These are phyloP conservation scores for Pelmatolapia mariae DNA, from an alignment of 2,113 vertebrate species.

Conservation along the genomic window DNA sequence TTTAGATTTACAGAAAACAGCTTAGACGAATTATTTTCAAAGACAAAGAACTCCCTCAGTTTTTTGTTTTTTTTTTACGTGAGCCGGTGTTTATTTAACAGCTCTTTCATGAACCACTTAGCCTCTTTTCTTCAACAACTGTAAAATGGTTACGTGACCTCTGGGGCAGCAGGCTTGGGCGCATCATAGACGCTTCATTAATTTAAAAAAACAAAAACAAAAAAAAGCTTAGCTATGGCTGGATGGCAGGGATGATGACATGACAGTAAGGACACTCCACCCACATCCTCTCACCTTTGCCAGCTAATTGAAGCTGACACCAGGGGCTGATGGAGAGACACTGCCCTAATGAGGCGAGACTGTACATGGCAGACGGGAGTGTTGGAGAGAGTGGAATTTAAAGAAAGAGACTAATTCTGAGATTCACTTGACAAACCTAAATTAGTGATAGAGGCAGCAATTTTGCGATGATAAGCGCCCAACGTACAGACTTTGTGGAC, in stretches of 20 bases:
- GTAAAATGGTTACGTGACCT: slow-evolving; percentile 54
- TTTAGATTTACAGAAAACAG: not conserved
- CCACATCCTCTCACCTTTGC: not conserved
- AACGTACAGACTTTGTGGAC: not conserved
- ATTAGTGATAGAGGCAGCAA: not conserved
- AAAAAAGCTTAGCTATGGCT: not conserved
- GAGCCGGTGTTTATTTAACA: slow-evolving; percentile 64
- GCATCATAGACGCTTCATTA: slow-evolving; percentile 63
- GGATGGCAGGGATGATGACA: slow-evolving; percentile 36
- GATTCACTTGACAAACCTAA: slow-evolving; percentile 3
- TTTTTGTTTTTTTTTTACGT: not conserved
- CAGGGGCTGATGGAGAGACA: slow-evolving; percentile 5
- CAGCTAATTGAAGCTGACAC: slow-evolving; percentile 43
- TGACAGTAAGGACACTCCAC: slow-evolving; percentile 12
- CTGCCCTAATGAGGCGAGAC: slow-evolving; percentile 44
- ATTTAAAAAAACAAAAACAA: slow-evolving; percentile 10
- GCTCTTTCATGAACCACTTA: slow-evolving; percentile 60
- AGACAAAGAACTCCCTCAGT: not conserved
- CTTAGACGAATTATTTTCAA: slow-evolving; percentile 28
- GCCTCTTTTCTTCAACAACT: slow-evolving; percentile 45
- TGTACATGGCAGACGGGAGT: slow-evolving; percentile 1
- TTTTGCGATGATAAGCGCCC: not conserved
- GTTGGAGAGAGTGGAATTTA: not conserved
- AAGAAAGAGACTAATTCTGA: not conserved
- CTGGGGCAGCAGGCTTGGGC: slow-evolving; percentile 22